Conservation (phyloP, 2,113 vertebrate species). For the Arothron firmamentum region DNA sequence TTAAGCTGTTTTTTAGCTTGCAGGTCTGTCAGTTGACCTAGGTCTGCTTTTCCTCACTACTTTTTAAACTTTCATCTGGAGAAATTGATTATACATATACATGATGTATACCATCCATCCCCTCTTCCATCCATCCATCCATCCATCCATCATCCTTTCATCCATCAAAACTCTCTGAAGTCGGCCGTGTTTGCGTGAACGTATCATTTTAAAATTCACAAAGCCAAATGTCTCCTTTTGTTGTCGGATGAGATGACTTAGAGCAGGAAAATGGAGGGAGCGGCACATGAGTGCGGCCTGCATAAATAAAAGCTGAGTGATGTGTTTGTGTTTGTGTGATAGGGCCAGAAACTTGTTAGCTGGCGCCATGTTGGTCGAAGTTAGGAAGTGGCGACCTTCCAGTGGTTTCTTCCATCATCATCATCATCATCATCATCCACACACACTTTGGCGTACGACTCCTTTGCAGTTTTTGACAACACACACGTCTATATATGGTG, state of each 20-base stretch:
- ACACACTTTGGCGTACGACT: conserved; percentile 14
- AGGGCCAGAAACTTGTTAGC: conserved; percentile 30
- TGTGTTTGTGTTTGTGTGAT: conserved; percentile 13
- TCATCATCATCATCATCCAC: conserved; percentile 2
- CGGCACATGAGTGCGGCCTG: neutral
- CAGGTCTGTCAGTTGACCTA: too few species aligned
- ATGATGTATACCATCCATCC: too few species aligned
- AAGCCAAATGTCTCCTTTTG: neutral
- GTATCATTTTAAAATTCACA: neutral
- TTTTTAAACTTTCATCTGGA: too few species aligned
- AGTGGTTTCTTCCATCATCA: conserved; percentile 16
- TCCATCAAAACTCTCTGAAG: neutral
- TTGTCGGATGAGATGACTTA: conserved; percentile 1
- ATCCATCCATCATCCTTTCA: neutral
- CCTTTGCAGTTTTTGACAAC: conserved; percentile 14
- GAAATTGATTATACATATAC: too few species aligned
- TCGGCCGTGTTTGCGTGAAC: conserved; percentile 17
- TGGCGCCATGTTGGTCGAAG: conserved; percentile 32
- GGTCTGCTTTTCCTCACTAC: too few species aligned
- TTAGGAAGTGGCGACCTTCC: conserved; percentile 51
- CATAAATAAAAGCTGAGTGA: conserved; percentile 29
- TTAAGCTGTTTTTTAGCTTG: too few species aligned
- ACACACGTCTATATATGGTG: conserved; percentile 42
- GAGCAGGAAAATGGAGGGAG: conserved; percentile 9
- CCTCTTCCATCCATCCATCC: too few species aligned